Base-by-base conservation (phyloP, 2,888 invertebrate species). In the Lithophane ornitopus region DNA sequence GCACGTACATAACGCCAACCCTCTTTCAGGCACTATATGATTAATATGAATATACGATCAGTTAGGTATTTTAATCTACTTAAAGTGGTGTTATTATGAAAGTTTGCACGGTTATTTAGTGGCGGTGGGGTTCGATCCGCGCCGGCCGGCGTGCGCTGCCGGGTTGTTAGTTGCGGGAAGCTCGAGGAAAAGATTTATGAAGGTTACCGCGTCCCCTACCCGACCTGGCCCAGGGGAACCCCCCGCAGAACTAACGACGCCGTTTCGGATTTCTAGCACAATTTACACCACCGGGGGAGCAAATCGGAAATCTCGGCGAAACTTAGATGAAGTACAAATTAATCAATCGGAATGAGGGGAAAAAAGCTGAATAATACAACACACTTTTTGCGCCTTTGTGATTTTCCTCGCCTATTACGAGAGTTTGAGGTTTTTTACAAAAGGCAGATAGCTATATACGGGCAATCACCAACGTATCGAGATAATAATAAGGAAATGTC, bases 101-200 rank as follows among this genome's bases (percentile, higher is more conserved):
- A 94, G 93, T 94, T 95, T 94, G 91, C 89, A 88, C 88, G 90
- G 93, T 94, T 94, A 95, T 95, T 94, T 94, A 94, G 87, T 89
- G 81, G 82, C 85, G 84, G 85, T 78, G 83, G 86, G 87, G 88
- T 88, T 88, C 85, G 88, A 91, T 90, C 90, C 85, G 78, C 79
- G 72, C 78, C 80, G 82, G 76, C 74, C 81, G 87, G 85, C 82
- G 87, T 84, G 78, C 89, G 91, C 90, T 90, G 91, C 90, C 90
- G 93, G 94, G 94, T 95, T 95, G 96, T 96, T 96, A 96, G 94
- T 94, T 93, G 94, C 90, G 94, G 94, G 92, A 90, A 92, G 93
- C 93, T 93, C 91, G 93, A 91, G 93, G 93, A 95, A 94, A 94
- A 96, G 96, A 96, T 96, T 96, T 96, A 96, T 96, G 93, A 93